Evolutionary conservation across 2,113 vertebrate genomes (phyloP).

Genomic region (Corythoichthys haematopterus): DNA sequence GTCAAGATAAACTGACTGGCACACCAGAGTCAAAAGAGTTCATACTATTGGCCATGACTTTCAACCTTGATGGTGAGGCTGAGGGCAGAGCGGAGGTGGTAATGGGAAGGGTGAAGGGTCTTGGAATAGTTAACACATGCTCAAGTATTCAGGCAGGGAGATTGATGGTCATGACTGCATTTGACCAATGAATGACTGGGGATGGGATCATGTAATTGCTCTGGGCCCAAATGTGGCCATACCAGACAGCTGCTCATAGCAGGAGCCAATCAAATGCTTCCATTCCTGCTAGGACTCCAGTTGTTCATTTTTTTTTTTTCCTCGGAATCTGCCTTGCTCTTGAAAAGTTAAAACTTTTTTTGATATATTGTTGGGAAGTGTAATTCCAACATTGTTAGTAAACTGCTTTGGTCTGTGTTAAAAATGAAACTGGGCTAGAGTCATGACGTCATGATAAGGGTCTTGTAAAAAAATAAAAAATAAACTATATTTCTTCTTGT

Average conservation of each 20-base stretch:
- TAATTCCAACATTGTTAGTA: background rate
- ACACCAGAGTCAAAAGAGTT: slow-evolving; percentile 56
- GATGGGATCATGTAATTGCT: slow-evolving; percentile 76
- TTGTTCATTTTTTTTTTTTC: slow-evolving; percentile 56
- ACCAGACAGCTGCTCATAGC: slow-evolving; percentile 75
- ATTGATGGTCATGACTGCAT: slow-evolving; percentile 77
- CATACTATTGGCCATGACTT: slow-evolving; percentile 66
- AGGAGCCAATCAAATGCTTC: slow-evolving; percentile 69
- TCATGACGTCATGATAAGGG: no score
- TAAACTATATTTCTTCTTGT: no score
- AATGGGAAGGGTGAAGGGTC: slow-evolving; percentile 24
- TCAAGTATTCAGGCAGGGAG: slow-evolving; percentile 68
- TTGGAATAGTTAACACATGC: slow-evolving; percentile 69
- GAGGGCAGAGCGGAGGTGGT: slow-evolving; percentile 31
- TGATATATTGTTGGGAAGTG: background rate
- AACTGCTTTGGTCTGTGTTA: background rate
- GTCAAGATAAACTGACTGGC: slow-evolving; percentile 37
- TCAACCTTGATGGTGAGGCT: slow-evolving; percentile 56
- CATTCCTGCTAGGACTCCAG: slow-evolving; percentile 65
- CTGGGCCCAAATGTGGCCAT: slow-evolving; percentile 70
- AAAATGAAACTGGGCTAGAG: background rate
- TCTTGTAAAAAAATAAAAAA: no score
- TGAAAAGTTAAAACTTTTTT: slow-evolving; percentile 10
- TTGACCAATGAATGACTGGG: slow-evolving; percentile 65
- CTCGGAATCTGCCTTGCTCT: slow-evolving; percentile 39